Percentiles rank a stretch among this genome's conserved stretches.
Conservation (phyloP, 2,888 invertebrate genomes). For the Idaea straminata region DNA sequence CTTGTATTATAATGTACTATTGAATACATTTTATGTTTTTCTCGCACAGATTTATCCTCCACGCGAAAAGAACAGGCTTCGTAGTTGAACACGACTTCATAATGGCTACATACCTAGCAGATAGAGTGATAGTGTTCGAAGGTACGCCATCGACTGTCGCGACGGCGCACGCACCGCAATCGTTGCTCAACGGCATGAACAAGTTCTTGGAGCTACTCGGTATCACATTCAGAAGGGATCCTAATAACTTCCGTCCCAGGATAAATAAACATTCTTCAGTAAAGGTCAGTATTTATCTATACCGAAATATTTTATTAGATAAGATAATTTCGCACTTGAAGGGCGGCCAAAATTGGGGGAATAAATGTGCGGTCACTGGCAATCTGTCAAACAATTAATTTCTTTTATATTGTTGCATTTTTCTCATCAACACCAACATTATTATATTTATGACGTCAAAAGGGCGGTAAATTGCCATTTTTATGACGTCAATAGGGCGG, state of each 20-base stretch:
- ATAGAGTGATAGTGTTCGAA: conserved; percentile 99
- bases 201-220: conserved; percentile 96
- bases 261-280: conserved; percentile 98
- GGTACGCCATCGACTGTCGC: conserved; percentile 95
- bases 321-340: too few relatives aligned
- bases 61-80: conserved; percentile 99
- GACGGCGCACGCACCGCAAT: conserved; percentile 94
- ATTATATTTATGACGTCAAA: too few relatives aligned
- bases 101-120: conserved; percentile 99
- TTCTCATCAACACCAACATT: too few relatives aligned
- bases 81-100: conserved; percentile 99
- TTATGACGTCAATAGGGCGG: too few relatives aligned
- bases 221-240: conserved; percentile 98
- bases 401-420: too few relatives aligned
- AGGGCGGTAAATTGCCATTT: too few relatives aligned
- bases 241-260: conserved; percentile 98
- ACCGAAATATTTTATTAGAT: not conserved
- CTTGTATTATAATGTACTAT: too few relatives aligned
- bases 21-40: too few relatives aligned
- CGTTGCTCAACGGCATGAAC: conserved; percentile 98
- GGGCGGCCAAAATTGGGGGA: too few relatives aligned
- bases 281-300: conserved; percentile 81
- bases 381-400: too few relatives aligned
- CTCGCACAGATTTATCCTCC: conserved; percentile 90
- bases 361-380: too few relatives aligned